These are phyloP conservation scores for Metaphire vulgaris DNA, from an alignment of 1,140 invertebrate species.

Conservation along the genomic window DNA sequence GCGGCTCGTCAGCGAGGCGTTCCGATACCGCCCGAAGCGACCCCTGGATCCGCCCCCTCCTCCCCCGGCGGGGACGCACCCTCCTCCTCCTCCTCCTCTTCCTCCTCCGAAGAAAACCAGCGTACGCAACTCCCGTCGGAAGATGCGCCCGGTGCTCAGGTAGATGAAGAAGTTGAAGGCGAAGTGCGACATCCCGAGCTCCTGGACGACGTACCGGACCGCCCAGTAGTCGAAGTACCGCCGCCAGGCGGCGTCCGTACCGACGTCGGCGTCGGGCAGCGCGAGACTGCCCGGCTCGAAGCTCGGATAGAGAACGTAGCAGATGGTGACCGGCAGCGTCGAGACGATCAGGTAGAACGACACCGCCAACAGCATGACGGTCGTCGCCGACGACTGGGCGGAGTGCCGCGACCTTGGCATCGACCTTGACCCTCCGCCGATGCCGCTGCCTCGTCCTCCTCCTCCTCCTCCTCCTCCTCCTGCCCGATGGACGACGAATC, in stretches of 20 bases:
- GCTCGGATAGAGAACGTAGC: conserved; percentile 37
- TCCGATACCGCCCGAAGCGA: too few relatives aligned
- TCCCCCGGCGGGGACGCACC: too few relatives aligned
- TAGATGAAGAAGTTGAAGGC: conserved; percentile 51
- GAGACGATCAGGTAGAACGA: conserved; percentile 50
- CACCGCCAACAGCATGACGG: conserved; percentile 44
- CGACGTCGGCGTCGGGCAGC: conserved; percentile 44
- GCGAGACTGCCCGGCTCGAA: conserved; percentile 33
- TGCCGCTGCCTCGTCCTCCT: too few relatives aligned
- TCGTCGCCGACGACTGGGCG: conserved; percentile 37
- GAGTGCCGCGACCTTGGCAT: background rate
- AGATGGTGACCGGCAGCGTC: conserved; percentile 44
- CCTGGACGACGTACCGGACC: conserved; percentile 40
- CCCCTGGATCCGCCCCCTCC: too few relatives aligned
- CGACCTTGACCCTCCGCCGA: background rate
- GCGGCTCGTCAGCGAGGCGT: too few relatives aligned
- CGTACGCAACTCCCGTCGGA: conserved; percentile 42
- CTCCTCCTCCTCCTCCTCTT: too few relatives aligned
- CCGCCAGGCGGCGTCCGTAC: conserved; percentile 40
- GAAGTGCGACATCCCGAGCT: conserved; percentile 49
- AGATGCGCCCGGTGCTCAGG: conserved; percentile 45
- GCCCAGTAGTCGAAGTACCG: conserved; percentile 39
- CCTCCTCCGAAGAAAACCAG: too few relatives aligned
- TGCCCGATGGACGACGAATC: background rate
- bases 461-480: too few relatives aligned